A percentile compares a stretch with the other conserved stretches of the same genome.
Conservation (phyloP, 2,888 invertebrate species). For the Thecophora atra region DNA sequence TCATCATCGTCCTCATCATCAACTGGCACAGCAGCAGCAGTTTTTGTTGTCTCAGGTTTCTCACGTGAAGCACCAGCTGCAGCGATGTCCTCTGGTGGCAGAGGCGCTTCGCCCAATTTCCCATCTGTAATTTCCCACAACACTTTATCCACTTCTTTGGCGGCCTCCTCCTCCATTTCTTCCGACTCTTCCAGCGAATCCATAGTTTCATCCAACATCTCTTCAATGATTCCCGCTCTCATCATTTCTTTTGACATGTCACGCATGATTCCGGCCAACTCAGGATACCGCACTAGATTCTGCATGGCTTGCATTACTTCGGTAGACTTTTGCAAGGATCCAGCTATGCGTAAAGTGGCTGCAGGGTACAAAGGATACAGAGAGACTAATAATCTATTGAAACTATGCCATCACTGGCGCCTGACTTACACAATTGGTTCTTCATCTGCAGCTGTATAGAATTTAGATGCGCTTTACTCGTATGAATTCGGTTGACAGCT, state of each 20-base stretch:
- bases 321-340: conserved; percentile 92
- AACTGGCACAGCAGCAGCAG: conserved; percentile 53
- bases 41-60: conserved; percentile 67
- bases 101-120: conserved; percentile 90
- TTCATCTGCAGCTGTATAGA: conserved; percentile 98
- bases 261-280: conserved; percentile 95
- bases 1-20: conserved; percentile 67
- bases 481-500: conserved; percentile 89
- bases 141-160: conserved; percentile 91
- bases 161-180: conserved; percentile 95
- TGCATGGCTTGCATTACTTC: conserved; percentile 99
- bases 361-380: conserved; percentile 41
- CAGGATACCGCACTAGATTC: conserved; percentile 86
- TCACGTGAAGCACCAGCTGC: no score
- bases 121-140: conserved; percentile 92
- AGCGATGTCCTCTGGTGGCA: conserved; percentile 74
- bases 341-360: conserved; percentile 95
- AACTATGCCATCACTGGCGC: neutral
- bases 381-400: neutral
- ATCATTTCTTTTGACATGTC: conserved; percentile 99
- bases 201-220: conserved; percentile 98
- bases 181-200: conserved; percentile 91
- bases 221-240: conserved; percentile 98
- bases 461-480: conserved; percentile 96
- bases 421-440: conserved; percentile 84